Conservation (phyloP, 92 coral and sea anemone species). For the Scolanthus callimorphus region DNA sequence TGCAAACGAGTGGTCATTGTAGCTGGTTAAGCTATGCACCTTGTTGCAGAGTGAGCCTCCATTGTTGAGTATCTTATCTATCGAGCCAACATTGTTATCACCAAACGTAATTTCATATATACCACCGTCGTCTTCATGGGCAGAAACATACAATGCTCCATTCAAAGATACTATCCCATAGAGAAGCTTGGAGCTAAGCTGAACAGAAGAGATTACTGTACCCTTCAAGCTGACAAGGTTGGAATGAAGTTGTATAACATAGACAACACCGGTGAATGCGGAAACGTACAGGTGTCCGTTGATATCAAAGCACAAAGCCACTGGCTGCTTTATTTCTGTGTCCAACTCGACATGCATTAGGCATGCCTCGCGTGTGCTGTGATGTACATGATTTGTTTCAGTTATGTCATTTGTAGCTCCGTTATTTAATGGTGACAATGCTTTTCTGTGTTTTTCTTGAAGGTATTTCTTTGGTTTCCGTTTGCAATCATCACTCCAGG, state of each 20-base stretch:
- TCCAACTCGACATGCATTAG: slow-evolving; percentile 31
- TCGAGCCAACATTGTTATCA: slow-evolving; percentile 28
- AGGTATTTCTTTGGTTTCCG: slow-evolving; percentile 42
- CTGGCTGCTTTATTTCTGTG: slow-evolving; percentile 47
- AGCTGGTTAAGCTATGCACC: slow-evolving; percentile 53
- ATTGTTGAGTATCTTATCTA: no score
- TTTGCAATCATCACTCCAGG: slow-evolving; percentile 36
- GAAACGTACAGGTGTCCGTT: slow-evolving; percentile 51
- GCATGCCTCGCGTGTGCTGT: slow-evolving; percentile 20
- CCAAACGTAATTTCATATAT: slow-evolving; percentile 24
- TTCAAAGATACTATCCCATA: slow-evolving; percentile 53
- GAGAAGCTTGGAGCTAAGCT: slow-evolving; percentile 42
- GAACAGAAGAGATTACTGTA: slow-evolving; percentile 45
- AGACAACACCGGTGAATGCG: slow-evolving; percentile 48
- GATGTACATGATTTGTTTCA: slow-evolving; percentile 33
- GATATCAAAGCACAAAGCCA: slow-evolving; percentile 47
- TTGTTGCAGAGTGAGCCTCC: slow-evolving; percentile 53
- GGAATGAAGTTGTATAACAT: slow-evolving; percentile 45
- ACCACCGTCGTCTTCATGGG: slow-evolving; percentile 54
- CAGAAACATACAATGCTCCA: slow-evolving; percentile 52
- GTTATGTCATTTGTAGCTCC: no score
- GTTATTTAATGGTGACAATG: no score
- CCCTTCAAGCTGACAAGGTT: slow-evolving; percentile 41
- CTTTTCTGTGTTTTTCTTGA: slow-evolving; percentile 54
- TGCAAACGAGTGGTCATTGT: slow-evolving; percentile 42